Evolutionary conservation across 35 echinoderm and acorn worm species (phyloP).

Genomic region (Holothuria glaberrima): DNA sequence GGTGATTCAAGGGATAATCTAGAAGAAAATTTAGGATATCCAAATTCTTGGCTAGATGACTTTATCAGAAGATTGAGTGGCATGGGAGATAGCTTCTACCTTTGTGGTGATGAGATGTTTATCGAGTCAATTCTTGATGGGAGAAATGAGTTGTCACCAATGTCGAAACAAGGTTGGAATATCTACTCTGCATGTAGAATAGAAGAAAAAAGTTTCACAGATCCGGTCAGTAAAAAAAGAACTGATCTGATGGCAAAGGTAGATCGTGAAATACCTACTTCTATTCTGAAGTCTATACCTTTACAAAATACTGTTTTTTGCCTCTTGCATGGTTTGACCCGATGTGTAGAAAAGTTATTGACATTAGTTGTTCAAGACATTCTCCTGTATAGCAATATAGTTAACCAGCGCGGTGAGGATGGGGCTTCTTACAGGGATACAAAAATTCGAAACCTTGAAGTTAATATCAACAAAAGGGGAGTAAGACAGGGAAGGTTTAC

Average conservation of each 20-base stretch:
- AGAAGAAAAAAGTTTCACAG: conserved; percentile 40
- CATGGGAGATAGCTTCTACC: neutral
- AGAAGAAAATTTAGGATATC: conserved; percentile 50
- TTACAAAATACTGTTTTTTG: conserved; percentile 30
- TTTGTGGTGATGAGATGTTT: conserved; percentile 56
- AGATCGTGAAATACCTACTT: neutral
- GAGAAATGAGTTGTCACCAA: conserved; percentile 17
- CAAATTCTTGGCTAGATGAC: conserved; percentile 9
- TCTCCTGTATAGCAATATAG: neutral
- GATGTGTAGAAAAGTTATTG: conserved; percentile 1
- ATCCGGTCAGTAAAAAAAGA: neutral
- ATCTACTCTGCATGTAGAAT: conserved; percentile 3
- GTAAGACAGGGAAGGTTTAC: too few species aligned
- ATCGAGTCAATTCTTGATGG: conserved; percentile 39
- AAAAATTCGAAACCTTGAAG: too few species aligned
- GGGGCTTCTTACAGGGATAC: neutral
- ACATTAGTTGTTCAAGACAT: conserved; percentile 23
- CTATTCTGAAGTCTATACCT: neutral
- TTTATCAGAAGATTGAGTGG: neutral
- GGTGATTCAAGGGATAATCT: conserved; percentile 57
- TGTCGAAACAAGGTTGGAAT: conserved; percentile 28
- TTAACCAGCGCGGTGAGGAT: neutral
- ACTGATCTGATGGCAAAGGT: neutral
- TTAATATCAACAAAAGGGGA: too few species aligned
- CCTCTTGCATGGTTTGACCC: conserved; percentile 9